Evolutionary conservation across 2,888 invertebrate species (phyloP), one percentile per base, ranked within the genome.

Genomic region (Drosophila tanythrix): DNA sequence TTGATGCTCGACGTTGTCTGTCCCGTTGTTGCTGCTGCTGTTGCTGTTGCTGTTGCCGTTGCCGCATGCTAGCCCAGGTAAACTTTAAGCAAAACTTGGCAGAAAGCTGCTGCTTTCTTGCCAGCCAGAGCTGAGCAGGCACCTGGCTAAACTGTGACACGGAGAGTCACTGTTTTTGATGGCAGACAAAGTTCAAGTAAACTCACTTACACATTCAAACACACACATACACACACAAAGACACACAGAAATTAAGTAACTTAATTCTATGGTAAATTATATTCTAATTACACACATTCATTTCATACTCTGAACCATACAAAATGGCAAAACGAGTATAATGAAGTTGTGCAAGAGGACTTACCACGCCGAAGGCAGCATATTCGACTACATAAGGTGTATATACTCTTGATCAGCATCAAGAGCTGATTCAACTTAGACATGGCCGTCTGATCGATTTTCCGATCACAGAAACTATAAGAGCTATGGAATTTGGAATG

Each of bases 31-130:
- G 40, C 21, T 40, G 21, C 21, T 21, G 38, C 36, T 69, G 64
- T 40, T 43, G 40, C 33, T 40, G 1, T 21, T 21, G 38, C 36
- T 69, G 66, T 64, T 69, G 83, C 70, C 64, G 48, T 55, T 64
- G 68, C 52, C 38, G 66, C 74, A 76, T 79, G 76, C 69, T 75
- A 76, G 64, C 68, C 70, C 63, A 79, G 75, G 89, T 77, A 74
- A 87, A 88, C 88, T 87, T 87, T 87, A 84, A 89, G 88, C 88
- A 85, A 88, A 89, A 88, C 80, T 88, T 84, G 82, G 74, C 81
- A 75, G 73, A 82, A 82, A 81, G 82, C 84, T 76, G 63, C 62
- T 56, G 38, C 66, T 57, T 60, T 33, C 51, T 50, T 56, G 43
- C 29, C 40, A 35, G 21, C 58, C 21, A 51, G 73, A 31, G 78